These are phyloP conservation scores for Troides aeacus DNA, from an alignment of 2,888 invertebrate genomes.

Conservation along the genomic window DNA sequence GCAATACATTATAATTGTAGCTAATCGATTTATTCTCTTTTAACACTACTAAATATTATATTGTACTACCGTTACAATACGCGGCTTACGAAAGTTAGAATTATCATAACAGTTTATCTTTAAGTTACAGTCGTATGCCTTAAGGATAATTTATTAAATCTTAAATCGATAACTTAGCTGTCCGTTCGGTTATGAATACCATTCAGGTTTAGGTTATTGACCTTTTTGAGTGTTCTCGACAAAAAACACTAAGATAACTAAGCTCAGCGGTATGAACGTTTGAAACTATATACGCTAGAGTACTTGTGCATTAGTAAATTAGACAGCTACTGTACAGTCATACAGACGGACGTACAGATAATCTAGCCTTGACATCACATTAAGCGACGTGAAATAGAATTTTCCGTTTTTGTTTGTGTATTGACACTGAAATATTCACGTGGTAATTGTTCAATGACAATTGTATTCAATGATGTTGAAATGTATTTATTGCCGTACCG, in stretches of 20 bases:
- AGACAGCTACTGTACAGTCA: constrained; percentile 2
- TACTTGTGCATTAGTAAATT: constrained; percentile 9
- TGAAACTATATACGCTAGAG: neutral
- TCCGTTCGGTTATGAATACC: neutral
- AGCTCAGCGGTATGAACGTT: neutral
- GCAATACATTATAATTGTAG: too few species aligned
- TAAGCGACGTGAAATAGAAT: constrained; percentile 25
- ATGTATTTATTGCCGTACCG: too few species aligned
- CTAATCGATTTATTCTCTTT: too few species aligned
- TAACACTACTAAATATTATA: too few species aligned
- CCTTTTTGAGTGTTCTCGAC: constrained; percentile 11
- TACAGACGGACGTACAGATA: constrained; percentile 21
- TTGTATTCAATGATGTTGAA: too few species aligned
- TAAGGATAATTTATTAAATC: too few species aligned
- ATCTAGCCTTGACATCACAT: constrained; percentile 29
- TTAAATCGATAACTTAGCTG: too few species aligned
- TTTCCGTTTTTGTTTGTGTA: constrained; percentile 13
- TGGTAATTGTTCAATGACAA: neutral
- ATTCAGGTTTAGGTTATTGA: constrained; percentile 9
- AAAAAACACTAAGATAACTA: constrained; percentile 10
- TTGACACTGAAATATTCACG: constrained; percentile 12
- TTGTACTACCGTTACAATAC: too few species aligned
- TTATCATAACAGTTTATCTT: too few species aligned
- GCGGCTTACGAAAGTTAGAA: too few species aligned
- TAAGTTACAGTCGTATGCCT: too few species aligned